Base-by-base conservation (phyloP, 1,140 invertebrate species). In the Musca vetustissima region DNA sequence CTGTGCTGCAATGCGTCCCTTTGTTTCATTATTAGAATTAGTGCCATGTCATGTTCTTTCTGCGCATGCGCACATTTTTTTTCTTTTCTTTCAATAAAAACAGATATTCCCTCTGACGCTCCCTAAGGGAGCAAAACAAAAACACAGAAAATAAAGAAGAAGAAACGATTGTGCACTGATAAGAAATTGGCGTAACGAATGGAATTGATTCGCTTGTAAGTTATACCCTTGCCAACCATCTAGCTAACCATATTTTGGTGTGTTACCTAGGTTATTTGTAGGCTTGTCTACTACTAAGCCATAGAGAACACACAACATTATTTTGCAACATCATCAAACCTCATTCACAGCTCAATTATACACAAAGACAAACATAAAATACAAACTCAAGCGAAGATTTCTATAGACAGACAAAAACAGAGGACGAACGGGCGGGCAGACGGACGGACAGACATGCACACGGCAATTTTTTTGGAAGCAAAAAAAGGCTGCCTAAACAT, bases 1-100 rank as follows among this genome's bases (percentile, higher is more conserved):
- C 36, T 43, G 36, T 43, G 36, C 36, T 15, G 14, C 19, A 43
- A 8, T 43, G 6, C 19, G 47, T 43, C 43, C 59, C 14, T 43
- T 64, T 64, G 59, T 64, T 64, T 57, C 32, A 43, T 43, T 48
- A 64, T 64, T 64, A 32, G 32, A 36, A 48, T 64, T 64, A 48
- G 28, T 64, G 59, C 64, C 36, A 52, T 69, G 25, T 73, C 70
- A 69, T 66, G 49, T 72, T 52, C 32, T 55, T 59, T 48, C 17
- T 25, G 19, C 25, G 36, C 36, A 43, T 43, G 36, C 36, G 36
- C 15, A 28, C 65, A 55, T 64, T 47, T 64, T 28, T 28, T 28
- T 28, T 28, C 8, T 28, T 66, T 50, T 50, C 32, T 52, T 57
- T 17, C 67, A 24, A 69, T 49, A 6, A 22, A 32, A 43, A 43